Base-by-base conservation (phyloP, 64 coral and sea anemone species). In the Montipora capricornis region DNA sequence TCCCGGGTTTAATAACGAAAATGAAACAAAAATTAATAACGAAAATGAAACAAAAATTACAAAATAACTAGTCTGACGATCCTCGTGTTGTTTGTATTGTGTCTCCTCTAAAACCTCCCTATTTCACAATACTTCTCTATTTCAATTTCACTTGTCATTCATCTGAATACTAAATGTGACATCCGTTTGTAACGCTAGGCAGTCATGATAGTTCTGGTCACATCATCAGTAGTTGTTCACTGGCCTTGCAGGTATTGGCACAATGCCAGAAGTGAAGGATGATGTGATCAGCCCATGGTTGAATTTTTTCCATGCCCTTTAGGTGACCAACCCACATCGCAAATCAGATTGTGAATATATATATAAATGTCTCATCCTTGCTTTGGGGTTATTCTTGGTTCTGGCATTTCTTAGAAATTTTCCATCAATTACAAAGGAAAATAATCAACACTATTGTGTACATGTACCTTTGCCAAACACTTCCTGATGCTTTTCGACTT, bases 241-340 rank as follows among this genome's bases (percentile, higher is more conserved):
- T 64, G 22, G 37, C 29, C 74, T 44, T 76, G 74, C 74, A 76
- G 24, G 47, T 46, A 15, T 44, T 76, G 74, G 9, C 44, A 76
- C 74, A 76, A 76, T 76, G 44, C 74, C 74, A 76, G 74, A 76
- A 76, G 74, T 76, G 74, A 22, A 13, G 74, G 24, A 76, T 76
- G 22, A 76, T 76, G 44, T 76, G 74, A 76, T 76, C 74, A 44
- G 74, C 22, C 74, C 74, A 76, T 44, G 74, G 8, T 76, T 76
- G 10, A 44, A 76, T 76, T 76, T 76, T 76, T 11, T 12, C 74
- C 74, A 76, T 76, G 11, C 24, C 74, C 74, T 76, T 76, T 8
- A 46, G 24, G 11, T 76, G 74, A 44, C 74, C 14, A 76, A 2
- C 44, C 24, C 47, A 64, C 61, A 64, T 64, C 19, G 61, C 61